These are phyloP conservation scores for Tricholauxania praeusta DNA, from an alignment of 2,888 invertebrate species.

Conservation along the genomic window DNA sequence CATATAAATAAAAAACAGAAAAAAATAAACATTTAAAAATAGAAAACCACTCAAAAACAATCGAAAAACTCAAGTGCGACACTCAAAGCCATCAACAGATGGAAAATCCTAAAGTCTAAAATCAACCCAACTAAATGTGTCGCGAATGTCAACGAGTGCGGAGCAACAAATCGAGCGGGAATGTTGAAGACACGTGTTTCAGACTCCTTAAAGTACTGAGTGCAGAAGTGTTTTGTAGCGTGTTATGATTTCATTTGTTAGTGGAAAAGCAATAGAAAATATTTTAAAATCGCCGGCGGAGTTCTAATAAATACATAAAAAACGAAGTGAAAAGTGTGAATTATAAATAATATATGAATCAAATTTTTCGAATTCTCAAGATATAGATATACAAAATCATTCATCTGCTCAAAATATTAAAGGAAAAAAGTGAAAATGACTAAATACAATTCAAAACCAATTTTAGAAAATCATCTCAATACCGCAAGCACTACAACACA, in stretches of 20 bases:
- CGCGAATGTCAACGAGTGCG: conserved; percentile 57
- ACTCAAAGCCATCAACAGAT: conserved; percentile 45
- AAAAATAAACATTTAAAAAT: conserved; percentile 43
- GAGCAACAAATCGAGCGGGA: conserved; percentile 40
- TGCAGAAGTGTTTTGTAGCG: neutral
- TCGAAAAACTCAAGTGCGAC: conserved; percentile 42
- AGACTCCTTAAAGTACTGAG: neutral
- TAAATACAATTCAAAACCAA: conserved; percentile 51
- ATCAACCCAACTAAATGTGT: conserved; percentile 62
- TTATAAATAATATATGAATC: neutral
- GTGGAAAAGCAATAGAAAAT: neutral
- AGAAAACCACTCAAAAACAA: conserved; percentile 48
- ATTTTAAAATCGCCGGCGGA: no score
- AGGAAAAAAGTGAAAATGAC: conserved; percentile 49
- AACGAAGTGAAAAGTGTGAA: conserved; percentile 8
- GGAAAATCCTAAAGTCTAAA: conserved; percentile 48
- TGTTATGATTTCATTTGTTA: neutral
- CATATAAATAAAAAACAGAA: neutral
- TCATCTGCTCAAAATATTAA: neutral
- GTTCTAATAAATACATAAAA: neutral
- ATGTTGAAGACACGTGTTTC: neutral
- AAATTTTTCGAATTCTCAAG: neutral
- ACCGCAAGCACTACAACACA: conserved; percentile 12
- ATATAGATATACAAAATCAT: neutral
- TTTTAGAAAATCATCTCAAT: conserved; percentile 37